Conservation (phyloP, 2,797 vertebrate species). For the Euphonia xanthogaster region DNA sequence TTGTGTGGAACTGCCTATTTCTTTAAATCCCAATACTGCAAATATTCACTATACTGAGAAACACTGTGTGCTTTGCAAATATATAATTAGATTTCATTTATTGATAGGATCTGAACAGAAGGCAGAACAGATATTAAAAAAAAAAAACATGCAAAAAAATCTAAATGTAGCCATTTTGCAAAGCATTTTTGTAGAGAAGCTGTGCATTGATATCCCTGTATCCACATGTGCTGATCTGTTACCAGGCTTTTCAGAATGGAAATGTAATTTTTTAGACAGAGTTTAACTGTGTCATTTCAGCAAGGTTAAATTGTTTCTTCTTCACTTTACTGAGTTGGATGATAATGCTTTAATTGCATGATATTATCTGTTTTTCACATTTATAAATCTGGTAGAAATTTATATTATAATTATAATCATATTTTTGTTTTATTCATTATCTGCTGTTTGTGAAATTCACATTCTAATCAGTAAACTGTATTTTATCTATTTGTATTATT, state of each 20-base stretch:
- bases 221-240: background rate
- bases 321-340: background rate
- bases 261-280: background rate
- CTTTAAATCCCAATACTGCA: background rate
- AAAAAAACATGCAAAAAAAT: background rate
- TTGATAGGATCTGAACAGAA: background rate
- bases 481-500: background rate
- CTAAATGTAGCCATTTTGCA: background rate
- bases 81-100: background rate
- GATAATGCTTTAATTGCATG: background rate
- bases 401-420: background rate
- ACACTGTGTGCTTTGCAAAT: background rate
- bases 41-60: background rate
- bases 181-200: background rate
- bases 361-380: background rate
- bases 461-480: background rate
- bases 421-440: background rate
- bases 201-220: background rate
- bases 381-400: background rate
- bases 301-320: background rate
- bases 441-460: background rate
- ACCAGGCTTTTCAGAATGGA: background rate
- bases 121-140: background rate
- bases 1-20: background rate
- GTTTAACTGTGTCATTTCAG: background rate